A percentile compares a stretch with the other conserved stretches of the same genome.
phyloP scores from a whole-genome alignment of 2,888 invertebrate species.

The Aromia moschata region DNA sequence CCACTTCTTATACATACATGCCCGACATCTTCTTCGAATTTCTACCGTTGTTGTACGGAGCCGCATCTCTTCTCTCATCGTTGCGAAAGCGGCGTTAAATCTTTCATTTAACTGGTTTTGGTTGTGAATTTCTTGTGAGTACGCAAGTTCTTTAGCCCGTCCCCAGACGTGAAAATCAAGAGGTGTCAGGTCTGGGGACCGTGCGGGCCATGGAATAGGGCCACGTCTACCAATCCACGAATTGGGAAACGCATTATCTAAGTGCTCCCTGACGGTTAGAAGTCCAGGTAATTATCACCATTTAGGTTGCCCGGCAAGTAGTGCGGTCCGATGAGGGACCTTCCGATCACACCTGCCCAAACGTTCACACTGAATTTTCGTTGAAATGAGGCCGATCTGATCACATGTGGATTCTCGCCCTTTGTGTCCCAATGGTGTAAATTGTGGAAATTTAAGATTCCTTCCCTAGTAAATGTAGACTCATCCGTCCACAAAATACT shows the following conservation, averaged over 20 bases:
- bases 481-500: neutral
- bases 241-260: neutral
- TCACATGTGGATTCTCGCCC: neutral
- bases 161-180: neutral
- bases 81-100: neutral
- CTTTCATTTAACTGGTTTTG: neutral
- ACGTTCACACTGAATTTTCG: neutral
- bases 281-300: constrained; percentile 1
- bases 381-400: neutral
- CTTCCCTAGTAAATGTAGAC: neutral
- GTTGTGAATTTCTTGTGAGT: neutral
- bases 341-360: neutral
- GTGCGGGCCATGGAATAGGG: neutral
- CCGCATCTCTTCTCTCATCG: neutral
- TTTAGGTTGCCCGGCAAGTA: neutral
- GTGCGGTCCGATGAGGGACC: neutral
- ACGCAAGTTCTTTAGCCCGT: neutral
- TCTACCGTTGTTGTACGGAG: neutral
- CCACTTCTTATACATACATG: neutral
- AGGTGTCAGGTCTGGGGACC: neutral
- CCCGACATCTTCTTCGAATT: neutral
- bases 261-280: neutral
- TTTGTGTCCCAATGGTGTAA: neutral
- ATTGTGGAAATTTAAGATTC: neutral
- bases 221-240: neutral